Conservation (phyloP, 2,113 vertebrate species). For the Meles meles region DNA sequence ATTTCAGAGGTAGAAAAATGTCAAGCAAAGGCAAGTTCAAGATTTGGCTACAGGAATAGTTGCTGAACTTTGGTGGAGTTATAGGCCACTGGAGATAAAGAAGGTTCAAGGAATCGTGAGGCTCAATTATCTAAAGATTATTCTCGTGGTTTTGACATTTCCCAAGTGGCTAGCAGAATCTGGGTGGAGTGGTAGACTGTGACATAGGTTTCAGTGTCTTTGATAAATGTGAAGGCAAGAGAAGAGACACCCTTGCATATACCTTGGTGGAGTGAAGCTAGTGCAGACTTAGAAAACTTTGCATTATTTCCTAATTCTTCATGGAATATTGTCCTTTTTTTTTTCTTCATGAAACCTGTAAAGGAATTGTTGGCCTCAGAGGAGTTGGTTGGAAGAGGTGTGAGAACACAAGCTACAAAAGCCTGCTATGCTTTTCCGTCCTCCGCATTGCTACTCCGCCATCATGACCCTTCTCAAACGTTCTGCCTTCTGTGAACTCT, state of each 20-base stretch:
- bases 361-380: background rate
- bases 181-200: background rate
- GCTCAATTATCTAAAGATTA: background rate
- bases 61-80: background rate
- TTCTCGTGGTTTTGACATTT: background rate
- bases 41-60: background rate
- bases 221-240: background rate
- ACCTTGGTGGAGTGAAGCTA: background rate
- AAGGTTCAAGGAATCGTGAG: background rate
- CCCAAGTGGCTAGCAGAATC: background rate
- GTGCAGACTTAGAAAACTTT: background rate
- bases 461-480: background rate
- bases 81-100: background rate
- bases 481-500: background rate
- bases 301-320: background rate
- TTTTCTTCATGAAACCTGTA: background rate
- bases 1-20: constrained; percentile 11
- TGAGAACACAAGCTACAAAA: background rate
- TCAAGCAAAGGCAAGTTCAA: background rate
- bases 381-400: background rate
- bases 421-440: background rate
- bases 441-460: background rate
- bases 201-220: background rate
- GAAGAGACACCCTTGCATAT: background rate
- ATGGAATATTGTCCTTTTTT: background rate